Conservation (phyloP, 2,888 invertebrate species). For the Caenorhabditis uteleia region DNA sequence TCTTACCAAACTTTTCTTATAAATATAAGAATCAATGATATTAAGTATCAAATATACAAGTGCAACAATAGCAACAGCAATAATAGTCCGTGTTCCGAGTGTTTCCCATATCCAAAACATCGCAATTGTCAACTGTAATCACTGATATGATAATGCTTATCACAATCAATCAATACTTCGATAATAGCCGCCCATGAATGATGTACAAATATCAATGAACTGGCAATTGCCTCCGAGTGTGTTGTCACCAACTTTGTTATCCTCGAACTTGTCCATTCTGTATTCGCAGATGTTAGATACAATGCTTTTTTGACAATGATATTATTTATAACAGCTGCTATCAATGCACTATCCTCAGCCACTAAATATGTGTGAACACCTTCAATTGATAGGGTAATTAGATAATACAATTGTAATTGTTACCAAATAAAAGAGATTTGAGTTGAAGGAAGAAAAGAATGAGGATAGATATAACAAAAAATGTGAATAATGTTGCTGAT, state of each 20-base stretch:
- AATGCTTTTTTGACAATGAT: constrained; percentile 37
- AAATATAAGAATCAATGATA: constrained; percentile 27
- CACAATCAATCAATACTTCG: constrained; percentile 13
- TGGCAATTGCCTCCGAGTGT: constrained; percentile 39
- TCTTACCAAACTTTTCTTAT: constrained; percentile 15
- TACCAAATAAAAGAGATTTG: constrained; percentile 30
- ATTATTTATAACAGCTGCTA: constrained; percentile 31
- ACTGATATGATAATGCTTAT: not conserved
- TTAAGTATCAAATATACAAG: constrained; percentile 27
- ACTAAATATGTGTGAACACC: constrained; percentile 38
- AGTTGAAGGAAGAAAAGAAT: constrained; percentile 39
- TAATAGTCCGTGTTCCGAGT: constrained; percentile 32
- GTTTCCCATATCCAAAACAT: constrained; percentile 42
- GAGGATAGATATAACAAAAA: constrained; percentile 32
- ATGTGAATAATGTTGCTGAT: constrained; percentile 23
- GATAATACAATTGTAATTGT: not conserved
- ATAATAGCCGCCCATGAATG: constrained; percentile 34
- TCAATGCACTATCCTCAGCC: constrained; percentile 33
- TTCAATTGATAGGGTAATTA: constrained; percentile 3
- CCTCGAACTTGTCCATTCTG: constrained; percentile 27
- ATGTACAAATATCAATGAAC: constrained; percentile 31
- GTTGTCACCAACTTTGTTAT: constrained; percentile 42
- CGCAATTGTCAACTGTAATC: constrained; percentile 26
- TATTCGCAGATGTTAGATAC: constrained; percentile 19
- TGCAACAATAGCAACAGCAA: constrained; percentile 33